Conservation (phyloP, 2,113 vertebrate genomes). For the Tachysurus fulvidraco region DNA sequence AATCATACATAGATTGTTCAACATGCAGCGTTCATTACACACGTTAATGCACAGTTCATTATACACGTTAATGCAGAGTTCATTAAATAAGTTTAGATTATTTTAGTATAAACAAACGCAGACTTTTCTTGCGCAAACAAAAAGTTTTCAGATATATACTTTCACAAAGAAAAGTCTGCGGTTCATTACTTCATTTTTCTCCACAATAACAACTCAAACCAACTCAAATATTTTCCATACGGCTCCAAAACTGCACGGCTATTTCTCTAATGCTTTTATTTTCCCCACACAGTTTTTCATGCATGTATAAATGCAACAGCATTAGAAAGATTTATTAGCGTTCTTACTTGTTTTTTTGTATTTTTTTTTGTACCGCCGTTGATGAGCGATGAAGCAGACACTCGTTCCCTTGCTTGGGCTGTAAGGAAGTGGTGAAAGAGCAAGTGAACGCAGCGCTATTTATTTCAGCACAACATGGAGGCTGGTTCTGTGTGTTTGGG, state of each 20-base stretch:
- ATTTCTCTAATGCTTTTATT: not conserved
- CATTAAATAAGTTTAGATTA: not conserved
- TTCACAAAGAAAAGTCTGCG: not conserved
- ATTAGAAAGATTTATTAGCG: fast-evolving
- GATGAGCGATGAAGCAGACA: slow-evolving; percentile 7
- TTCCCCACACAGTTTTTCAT: not conserved
- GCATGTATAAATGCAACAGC: not conserved
- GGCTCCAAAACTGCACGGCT: not conserved
- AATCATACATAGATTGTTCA: not conserved
- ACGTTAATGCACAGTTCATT: too few species aligned
- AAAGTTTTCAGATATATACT: not conserved
- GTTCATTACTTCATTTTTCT: not conserved
- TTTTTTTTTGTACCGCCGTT: not conserved
- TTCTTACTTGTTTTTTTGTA: slow-evolving; percentile 43
- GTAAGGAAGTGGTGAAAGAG: slow-evolving; percentile 35
- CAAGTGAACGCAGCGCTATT: slow-evolving; percentile 46
- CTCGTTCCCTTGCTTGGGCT: not conserved
- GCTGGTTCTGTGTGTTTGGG: slow-evolving; percentile 57
- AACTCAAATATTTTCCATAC: not conserved
- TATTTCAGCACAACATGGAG: slow-evolving; percentile 53
- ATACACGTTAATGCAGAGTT: not conserved
- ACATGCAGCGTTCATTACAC: not conserved
- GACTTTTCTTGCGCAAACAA: not conserved
- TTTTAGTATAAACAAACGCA: not conserved
- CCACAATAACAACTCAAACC: not conserved